phyloP scores from a whole-genome alignment of 2,113 vertebrate species.

The Pollachius pollachius region DNA sequence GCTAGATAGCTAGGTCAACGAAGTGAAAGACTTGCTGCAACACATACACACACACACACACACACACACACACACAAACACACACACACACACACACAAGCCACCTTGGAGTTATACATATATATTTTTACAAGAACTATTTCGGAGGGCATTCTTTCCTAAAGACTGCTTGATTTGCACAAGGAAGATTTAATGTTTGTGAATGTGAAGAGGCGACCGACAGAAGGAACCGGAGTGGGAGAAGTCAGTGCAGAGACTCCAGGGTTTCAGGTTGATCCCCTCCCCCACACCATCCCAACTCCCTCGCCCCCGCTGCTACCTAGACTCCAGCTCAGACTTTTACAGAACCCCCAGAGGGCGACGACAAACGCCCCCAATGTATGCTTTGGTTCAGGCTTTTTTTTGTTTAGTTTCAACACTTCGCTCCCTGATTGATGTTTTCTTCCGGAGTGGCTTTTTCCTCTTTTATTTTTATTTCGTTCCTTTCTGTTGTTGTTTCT shows the following conservation, averaged over 20 bases:
- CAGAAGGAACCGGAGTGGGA: slow-evolving; percentile 71
- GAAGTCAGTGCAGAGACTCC: slow-evolving; percentile 23
- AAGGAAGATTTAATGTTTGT: slow-evolving; percentile 93
- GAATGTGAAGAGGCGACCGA: slow-evolving; percentile 86
- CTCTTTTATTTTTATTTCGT: slow-evolving; percentile 22
- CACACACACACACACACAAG: slow-evolving; percentile 48
- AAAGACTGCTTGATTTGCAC: slow-evolving; percentile 99
- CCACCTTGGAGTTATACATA: slow-evolving; percentile 73
- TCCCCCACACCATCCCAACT: slow-evolving; percentile 14
- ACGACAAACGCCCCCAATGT: slow-evolving; percentile 32
- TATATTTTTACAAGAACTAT: slow-evolving; percentile 78
- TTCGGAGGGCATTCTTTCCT: slow-evolving; percentile 94
- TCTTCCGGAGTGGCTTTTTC: slow-evolving; percentile 9
- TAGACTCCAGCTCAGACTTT: slow-evolving; percentile 78
- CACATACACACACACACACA: slow-evolving; percentile 28
- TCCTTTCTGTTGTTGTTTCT: slow-evolving; percentile 31
- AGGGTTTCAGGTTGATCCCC: slow-evolving; percentile 73
- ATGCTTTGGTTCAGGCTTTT: neutral
- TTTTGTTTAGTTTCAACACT: slow-evolving; percentile 4
- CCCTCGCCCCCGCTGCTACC: slow-evolving; percentile 73
- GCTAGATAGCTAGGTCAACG: slow-evolving; percentile 32
- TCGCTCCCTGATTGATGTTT: slow-evolving; percentile 17
- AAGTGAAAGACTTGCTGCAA: slow-evolving; percentile 65
- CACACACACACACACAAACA: neutral
- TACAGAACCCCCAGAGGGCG: neutral